Evolutionary conservation across 2,888 invertebrate genomes (phyloP).

Genomic region (Mimachlamys varia): DNA sequence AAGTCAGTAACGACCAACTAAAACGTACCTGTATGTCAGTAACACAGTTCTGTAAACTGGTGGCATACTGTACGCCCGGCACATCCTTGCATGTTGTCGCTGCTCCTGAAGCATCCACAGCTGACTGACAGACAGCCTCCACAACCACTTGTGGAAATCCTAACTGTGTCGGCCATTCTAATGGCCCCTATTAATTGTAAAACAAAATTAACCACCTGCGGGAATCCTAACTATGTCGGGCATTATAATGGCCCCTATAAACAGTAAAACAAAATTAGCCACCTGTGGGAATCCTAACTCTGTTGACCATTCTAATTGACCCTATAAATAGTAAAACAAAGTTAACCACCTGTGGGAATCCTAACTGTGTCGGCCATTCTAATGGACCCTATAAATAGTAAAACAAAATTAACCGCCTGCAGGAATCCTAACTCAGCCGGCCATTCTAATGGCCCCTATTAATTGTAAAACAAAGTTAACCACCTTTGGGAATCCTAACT

Average conservation of each 20-base stretch:
- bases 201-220: background rate
- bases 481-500: too few relatives aligned
- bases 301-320: too few relatives aligned
- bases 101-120: background rate
- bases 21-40: slow-evolving; percentile 58
- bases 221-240: too few relatives aligned
- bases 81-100: slow-evolving; percentile 38
- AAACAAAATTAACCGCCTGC: too few relatives aligned
- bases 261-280: too few relatives aligned
- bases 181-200: background rate
- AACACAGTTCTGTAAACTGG: slow-evolving; percentile 54
- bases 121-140: background rate
- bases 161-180: slow-evolving; percentile 43
- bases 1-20: slow-evolving; percentile 59
- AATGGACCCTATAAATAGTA: too few relatives aligned
- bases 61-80: slow-evolving; percentile 49
- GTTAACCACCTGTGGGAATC: background rate
- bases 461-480: background rate
- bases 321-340: too few relatives aligned
- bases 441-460: slow-evolving; percentile 37
- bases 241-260: too few relatives aligned
- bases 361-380: too few relatives aligned
- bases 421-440: slow-evolving; percentile 41
- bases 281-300: too few relatives aligned
- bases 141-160: background rate